A percentile compares a stretch with the other conserved stretches of the same genome.
These are phyloP conservation scores for Patagioenas fasciata DNA, from an alignment of 2,113 vertebrate genomes.

Conservation along the genomic window DNA sequence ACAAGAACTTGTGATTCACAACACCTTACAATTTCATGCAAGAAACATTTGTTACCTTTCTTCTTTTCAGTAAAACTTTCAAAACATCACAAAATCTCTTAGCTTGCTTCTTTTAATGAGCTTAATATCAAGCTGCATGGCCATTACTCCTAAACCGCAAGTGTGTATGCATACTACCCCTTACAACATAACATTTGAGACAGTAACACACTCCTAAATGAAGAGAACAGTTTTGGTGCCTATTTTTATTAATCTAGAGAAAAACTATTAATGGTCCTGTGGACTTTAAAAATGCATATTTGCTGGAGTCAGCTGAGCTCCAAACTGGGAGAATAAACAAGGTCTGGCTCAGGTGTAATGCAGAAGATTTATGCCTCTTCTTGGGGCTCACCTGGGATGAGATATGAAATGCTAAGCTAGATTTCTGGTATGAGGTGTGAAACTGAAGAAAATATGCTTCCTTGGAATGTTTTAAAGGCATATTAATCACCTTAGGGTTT, in stretches of 20 bases:
- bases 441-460: background rate
- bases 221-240: background rate
- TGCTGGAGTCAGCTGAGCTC: background rate
- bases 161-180: background rate
- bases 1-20: background rate
- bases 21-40: background rate
- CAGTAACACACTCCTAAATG: background rate
- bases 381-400: accelerated
- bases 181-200: background rate
- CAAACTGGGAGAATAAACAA: background rate
- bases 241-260: background rate
- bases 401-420: background rate
- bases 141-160: background rate
- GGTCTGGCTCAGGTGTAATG: background rate
- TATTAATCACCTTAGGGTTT: background rate
- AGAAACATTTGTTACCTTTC: background rate
- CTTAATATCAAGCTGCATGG: background rate
- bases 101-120: background rate
- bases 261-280: background rate
- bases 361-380: background rate
- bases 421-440: background rate
- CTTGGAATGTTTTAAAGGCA: background rate
- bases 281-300: background rate
- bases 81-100: background rate
- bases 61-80: background rate